These are phyloP conservation scores for Perca fluviatilis DNA, from an alignment of 2,113 vertebrate species.

Conservation along the genomic window DNA sequence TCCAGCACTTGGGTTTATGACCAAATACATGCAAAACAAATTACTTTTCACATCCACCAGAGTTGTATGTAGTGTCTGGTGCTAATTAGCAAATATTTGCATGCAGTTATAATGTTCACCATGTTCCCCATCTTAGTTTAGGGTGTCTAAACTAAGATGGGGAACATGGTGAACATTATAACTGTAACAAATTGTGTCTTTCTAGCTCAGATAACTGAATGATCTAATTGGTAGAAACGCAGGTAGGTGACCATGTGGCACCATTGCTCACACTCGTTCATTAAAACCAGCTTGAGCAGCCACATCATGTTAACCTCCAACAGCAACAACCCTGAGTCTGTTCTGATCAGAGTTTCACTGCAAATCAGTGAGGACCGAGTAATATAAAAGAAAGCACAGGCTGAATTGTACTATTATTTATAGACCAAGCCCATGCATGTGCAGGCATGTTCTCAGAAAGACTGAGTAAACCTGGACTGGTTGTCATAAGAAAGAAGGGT, in stretches of 20 bases:
- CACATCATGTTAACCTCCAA: neutral
- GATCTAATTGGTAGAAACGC: neutral
- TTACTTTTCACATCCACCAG: neutral
- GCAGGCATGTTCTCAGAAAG: neutral
- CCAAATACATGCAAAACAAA: neutral
- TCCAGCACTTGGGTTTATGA: neutral
- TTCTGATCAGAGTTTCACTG: neutral
- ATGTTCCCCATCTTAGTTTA: no score
- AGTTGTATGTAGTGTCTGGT: neutral
- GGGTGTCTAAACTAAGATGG: no score
- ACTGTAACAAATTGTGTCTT: neutral
- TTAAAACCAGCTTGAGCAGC: neutral
- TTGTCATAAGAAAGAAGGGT: constrained; percentile 20
- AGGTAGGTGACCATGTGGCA: neutral
- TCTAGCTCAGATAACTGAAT: neutral
- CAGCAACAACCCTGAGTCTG: neutral
- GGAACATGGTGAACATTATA: neutral
- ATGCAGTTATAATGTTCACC: no score
- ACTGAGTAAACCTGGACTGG: neutral
- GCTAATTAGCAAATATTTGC: no score
- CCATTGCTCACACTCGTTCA: neutral
- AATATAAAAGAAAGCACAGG: neutral
- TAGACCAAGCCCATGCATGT: neutral
- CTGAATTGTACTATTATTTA: neutral
- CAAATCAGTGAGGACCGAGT: neutral